A percentile compares a stretch with the other conserved stretches of the same genome.
phyloP scores from a whole-genome alignment of 2,113 vertebrate genomes.

The Erpornis zantholeuca region DNA sequence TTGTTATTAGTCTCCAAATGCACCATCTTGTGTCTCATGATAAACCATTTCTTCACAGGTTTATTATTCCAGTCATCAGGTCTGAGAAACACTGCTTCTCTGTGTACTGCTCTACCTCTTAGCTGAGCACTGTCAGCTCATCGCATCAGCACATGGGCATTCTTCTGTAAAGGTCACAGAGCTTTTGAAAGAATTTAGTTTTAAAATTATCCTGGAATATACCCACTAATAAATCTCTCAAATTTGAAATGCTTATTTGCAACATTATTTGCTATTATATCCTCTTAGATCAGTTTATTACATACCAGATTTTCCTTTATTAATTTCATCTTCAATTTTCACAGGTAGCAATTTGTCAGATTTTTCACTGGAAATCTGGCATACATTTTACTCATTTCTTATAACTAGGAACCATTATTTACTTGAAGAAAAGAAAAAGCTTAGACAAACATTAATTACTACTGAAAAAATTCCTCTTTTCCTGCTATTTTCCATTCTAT shows the following conservation, averaged over 20 bases:
- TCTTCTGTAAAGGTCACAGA: background rate
- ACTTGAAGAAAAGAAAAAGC: background rate
- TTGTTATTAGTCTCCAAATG: background rate
- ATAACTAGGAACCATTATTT: background rate
- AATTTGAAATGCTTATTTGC: background rate
- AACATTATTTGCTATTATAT: background rate
- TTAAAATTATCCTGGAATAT: background rate
- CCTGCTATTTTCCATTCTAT: background rate
- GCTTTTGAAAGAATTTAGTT: background rate
- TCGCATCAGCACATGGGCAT: background rate
- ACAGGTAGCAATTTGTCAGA: background rate
- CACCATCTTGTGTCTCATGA: background rate
- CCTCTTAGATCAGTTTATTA: background rate
- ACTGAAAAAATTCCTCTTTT: background rate
- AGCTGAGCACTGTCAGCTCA: background rate
- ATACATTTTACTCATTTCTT: background rate
- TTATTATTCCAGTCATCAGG: background rate
- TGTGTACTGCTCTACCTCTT: background rate
- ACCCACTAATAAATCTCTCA: background rate
- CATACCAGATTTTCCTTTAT: background rate
- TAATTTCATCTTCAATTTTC: background rate
- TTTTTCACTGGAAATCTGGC: background rate
- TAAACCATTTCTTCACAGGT: background rate
- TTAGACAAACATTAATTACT: background rate
- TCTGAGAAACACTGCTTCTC: background rate